These are phyloP conservation scores for Drosophila emarginata DNA, from an alignment of 2,888 invertebrate species.

Conservation along the genomic window DNA sequence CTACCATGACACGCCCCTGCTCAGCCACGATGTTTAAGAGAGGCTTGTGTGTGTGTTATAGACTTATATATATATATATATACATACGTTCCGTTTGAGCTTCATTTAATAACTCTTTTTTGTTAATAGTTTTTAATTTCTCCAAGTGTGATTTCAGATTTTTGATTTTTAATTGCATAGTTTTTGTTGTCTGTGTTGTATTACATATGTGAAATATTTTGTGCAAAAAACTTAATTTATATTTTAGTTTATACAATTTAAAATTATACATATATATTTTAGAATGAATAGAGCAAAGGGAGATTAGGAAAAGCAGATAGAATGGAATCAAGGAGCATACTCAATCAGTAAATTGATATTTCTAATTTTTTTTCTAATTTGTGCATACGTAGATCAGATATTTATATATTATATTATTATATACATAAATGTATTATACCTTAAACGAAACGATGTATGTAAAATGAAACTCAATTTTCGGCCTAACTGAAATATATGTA, in stretches of 20 bases:
- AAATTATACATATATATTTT: conserved; percentile 33
- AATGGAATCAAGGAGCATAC: conserved; percentile 22
- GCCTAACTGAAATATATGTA: not conserved
- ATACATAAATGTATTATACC: not conserved
- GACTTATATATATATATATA: conserved; percentile 1
- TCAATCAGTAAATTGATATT: conserved; percentile 36
- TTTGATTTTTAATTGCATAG: conserved; percentile 14
- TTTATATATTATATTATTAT: conserved; percentile 21
- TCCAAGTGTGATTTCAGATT: conserved; percentile 25
- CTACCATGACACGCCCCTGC: conserved; percentile 81
- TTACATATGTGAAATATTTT: conserved; percentile 53
- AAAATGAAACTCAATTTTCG: not conserved
- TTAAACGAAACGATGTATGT: conserved; percentile 5
- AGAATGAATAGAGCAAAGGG: conserved; percentile 14
- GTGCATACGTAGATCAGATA: conserved; percentile 15
- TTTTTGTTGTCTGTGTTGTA: conserved; percentile 45
- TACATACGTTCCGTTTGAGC: conserved; percentile 17
- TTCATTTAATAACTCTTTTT: conserved; percentile 29
- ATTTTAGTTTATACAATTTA: conserved; percentile 47
- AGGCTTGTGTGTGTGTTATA: conserved; percentile 5
- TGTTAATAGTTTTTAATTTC: conserved; percentile 28
- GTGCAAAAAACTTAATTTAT: conserved; percentile 39
- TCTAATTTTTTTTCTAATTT: conserved; percentile 28
- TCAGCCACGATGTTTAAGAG: conserved; percentile 81
- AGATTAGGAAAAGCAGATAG: not conserved